phyloP scores from a whole-genome alignment of 2,888 invertebrate genomes.

The Latrodectus elegans region DNA sequence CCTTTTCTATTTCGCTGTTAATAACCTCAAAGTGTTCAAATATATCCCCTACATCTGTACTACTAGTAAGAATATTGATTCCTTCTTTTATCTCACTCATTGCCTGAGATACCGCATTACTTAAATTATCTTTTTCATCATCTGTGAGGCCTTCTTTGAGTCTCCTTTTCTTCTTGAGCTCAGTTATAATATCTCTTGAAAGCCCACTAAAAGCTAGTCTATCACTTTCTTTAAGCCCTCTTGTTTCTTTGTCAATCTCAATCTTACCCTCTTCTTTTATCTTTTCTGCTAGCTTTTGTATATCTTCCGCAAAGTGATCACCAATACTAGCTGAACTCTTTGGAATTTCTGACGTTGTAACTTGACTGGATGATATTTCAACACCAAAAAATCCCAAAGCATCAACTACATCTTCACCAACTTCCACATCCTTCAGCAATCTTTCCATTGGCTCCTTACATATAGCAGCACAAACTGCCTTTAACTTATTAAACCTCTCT shows the following conservation, averaged over 20 bases:
- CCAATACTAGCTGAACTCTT: too few relatives aligned
- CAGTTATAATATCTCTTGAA: constrained; percentile 1
- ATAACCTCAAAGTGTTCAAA: constrained; percentile 12
- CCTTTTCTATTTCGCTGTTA: constrained; percentile 14
- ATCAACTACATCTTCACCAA: constrained; percentile 22
- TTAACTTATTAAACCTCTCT: too few relatives aligned
- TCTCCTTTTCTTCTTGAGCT: not conserved
- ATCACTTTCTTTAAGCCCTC: not conserved
- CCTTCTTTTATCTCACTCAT: too few relatives aligned
- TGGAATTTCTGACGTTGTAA: too few relatives aligned
- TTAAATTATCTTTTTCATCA: too few relatives aligned
- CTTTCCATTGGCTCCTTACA: constrained; percentile 7
- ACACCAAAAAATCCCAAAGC: constrained; percentile 4
- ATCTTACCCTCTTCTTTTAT: too few relatives aligned
- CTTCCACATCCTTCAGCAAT: constrained; percentile 14
- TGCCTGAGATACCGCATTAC: too few relatives aligned
- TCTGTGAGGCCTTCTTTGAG: too few relatives aligned
- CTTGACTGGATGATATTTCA: not conserved
- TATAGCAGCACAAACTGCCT: too few relatives aligned
- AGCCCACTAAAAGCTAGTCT: constrained; percentile 4
- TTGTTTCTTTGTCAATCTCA: too few relatives aligned
- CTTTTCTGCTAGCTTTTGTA: too few relatives aligned
- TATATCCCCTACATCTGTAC: constrained; percentile 17
- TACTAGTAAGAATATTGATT: constrained; percentile 7
- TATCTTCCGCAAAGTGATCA: too few relatives aligned